phyloP scores from a whole-genome alignment of 2,113 vertebrate genomes.

The Sclerurus mexicanus region DNA sequence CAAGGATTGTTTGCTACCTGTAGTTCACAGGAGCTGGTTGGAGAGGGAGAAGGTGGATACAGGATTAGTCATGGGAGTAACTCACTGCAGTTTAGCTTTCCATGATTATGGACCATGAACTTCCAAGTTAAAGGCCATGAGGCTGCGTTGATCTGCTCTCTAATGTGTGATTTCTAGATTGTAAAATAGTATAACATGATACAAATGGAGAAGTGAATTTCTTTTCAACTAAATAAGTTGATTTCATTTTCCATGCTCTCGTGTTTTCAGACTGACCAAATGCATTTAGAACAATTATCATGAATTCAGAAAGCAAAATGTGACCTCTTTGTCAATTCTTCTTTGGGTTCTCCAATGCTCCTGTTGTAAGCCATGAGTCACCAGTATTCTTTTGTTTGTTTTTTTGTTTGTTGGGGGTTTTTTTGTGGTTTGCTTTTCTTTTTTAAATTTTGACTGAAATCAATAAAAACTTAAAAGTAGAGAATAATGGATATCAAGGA shows the following conservation, averaged over 20 bases:
- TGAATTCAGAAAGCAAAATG: not conserved
- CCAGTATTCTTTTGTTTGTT: not conserved
- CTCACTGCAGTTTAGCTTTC: not conserved
- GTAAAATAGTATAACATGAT: not conserved
- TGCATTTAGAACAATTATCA: not conserved
- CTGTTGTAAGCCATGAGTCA: not conserved
- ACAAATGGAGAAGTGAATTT: not conserved
- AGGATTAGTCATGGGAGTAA: not conserved
- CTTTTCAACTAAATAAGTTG: not conserved
- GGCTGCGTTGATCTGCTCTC: not conserved
- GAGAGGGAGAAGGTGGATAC: not conserved
- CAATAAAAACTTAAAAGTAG: not conserved
- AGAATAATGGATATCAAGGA: not conserved
- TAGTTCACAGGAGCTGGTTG: not conserved
- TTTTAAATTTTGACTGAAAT: not conserved
- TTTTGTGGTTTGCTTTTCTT: no score
- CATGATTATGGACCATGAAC: fast-evolving
- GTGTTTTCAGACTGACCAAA: not conserved
- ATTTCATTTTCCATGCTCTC: fast-evolving
- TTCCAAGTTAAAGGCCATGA: not conserved
- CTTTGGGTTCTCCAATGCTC: not conserved
- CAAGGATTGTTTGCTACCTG: not conserved
- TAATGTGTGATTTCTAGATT: not conserved
- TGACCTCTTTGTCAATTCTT: not conserved
- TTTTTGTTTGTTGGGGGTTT: no score